Evolutionary conservation across 2,888 invertebrate species (phyloP).

Genomic region (Tanytarsus gracilentus): DNA sequence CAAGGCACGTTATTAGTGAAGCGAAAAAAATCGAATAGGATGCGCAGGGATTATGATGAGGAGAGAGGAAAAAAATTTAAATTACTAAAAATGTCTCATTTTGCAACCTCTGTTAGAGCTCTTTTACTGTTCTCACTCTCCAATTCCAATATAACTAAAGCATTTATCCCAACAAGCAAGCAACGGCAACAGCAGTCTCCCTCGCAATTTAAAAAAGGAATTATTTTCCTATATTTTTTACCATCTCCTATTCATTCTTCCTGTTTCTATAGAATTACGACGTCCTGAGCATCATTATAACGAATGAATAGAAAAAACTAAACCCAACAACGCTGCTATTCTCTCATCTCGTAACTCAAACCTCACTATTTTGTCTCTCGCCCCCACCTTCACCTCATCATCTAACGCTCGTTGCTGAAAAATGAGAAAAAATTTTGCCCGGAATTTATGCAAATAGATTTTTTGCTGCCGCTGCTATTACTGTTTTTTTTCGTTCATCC

Average conservation of each 20-base stretch:
- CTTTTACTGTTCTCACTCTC: not conserved
- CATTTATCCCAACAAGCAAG: not conserved
- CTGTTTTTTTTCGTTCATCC: not conserved
- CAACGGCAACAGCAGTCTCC: conserved; percentile 5
- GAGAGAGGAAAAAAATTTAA: not conserved
- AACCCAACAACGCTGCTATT: conserved; percentile 19
- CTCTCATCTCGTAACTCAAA: conserved; percentile 2
- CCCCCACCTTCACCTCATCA: not conserved
- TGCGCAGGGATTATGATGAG: not conserved
- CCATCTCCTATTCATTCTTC: conserved; percentile 2
- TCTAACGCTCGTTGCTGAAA: conserved; percentile 26
- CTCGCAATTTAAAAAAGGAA: conserved; percentile 9
- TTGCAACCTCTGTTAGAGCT: not conserved
- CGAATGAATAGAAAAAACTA: conserved; percentile 26
- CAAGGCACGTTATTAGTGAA: conserved; percentile 20
- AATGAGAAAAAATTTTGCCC: conserved; percentile 23
- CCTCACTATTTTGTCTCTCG: too few relatives aligned
- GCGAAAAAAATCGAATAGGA: not conserved
- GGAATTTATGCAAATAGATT: conserved; percentile 29
- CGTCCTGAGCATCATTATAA: conserved; percentile 16
- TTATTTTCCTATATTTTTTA: conserved; percentile 26
- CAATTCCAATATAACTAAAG: not conserved
- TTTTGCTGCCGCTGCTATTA: conserved; percentile 10
- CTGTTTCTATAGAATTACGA: conserved; percentile 15
- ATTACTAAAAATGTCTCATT: not conserved